A percentile compares a stretch with the other conserved stretches of the same genome.
Evolutionary conservation across 2,888 invertebrate genomes (phyloP).

Genomic region (Noctua janthe): DNA sequence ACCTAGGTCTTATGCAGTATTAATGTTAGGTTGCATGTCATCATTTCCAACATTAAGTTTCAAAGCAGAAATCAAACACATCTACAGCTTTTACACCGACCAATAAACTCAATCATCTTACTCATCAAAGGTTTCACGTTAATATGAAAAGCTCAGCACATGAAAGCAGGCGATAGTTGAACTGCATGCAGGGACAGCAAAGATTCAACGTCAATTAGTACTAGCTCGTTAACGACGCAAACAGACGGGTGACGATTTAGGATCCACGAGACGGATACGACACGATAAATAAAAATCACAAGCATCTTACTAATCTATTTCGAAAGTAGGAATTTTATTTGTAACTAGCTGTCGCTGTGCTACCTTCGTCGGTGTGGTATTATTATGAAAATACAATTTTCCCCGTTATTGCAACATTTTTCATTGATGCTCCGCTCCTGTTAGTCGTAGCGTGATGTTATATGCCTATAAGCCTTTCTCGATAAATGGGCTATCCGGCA

Average conservation of each 20-base stretch:
- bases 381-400: too few relatives aligned
- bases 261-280: constrained; percentile 39
- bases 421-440: too few relatives aligned
- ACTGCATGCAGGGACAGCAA: constrained; percentile 51
- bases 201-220: constrained; percentile 59
- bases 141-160: constrained; percentile 31
- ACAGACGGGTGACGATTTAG: constrained; percentile 33
- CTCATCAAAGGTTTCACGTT: constrained; percentile 7
- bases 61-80: not conserved
- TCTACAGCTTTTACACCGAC: not conserved
- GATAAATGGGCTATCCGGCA: too few relatives aligned
- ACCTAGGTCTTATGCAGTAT: not conserved
- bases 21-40: not conserved
- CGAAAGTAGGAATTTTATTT: not conserved
- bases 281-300: constrained; percentile 1
- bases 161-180: constrained; percentile 34
- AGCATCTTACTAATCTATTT: not conserved
- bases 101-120: constrained; percentile 28
- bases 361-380: too few relatives aligned
- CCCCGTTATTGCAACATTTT: too few relatives aligned
- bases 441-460: too few relatives aligned
- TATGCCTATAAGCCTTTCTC: too few relatives aligned
- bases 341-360: too few relatives aligned
- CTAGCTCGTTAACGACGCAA: constrained; percentile 58
- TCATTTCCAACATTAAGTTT: not conserved